These are phyloP conservation scores for Tapera naevia DNA, from an alignment of 2,797 vertebrate species.

Conservation along the genomic window DNA sequence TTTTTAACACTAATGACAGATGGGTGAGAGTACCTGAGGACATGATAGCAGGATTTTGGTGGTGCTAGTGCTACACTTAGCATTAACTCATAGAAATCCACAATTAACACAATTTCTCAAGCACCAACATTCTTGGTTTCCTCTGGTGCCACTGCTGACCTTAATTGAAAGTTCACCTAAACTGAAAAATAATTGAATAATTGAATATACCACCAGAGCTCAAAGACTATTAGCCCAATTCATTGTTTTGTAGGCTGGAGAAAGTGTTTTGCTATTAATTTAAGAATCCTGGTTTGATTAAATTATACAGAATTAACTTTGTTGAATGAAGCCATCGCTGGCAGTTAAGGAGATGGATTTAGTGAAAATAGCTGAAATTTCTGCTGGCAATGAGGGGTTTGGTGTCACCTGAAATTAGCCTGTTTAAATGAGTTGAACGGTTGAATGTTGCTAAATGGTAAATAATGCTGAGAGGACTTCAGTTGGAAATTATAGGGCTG, in stretches of 20 bases:
- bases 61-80: background rate
- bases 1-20: background rate
- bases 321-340: background rate
- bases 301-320: background rate
- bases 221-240: background rate
- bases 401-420: background rate
- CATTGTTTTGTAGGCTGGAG: constrained; percentile 2
- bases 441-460: background rate
- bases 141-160: constrained; percentile 7
- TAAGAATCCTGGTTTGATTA: background rate
- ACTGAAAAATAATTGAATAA: background rate
- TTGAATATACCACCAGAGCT: background rate
- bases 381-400: background rate
- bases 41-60: background rate
- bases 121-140: constrained; percentile 15
- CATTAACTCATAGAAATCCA: background rate
- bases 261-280: constrained; percentile 7
- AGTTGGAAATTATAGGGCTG: background rate
- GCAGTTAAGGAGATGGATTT: background rate
- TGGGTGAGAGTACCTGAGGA: background rate
- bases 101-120: background rate
- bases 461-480: background rate
- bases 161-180: constrained; percentile 12
- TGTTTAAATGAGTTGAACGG: background rate
- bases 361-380: background rate